These are phyloP conservation scores for Drosophila gaucha DNA, from an alignment of 2,888 invertebrate genomes.

Conservation along the genomic window DNA sequence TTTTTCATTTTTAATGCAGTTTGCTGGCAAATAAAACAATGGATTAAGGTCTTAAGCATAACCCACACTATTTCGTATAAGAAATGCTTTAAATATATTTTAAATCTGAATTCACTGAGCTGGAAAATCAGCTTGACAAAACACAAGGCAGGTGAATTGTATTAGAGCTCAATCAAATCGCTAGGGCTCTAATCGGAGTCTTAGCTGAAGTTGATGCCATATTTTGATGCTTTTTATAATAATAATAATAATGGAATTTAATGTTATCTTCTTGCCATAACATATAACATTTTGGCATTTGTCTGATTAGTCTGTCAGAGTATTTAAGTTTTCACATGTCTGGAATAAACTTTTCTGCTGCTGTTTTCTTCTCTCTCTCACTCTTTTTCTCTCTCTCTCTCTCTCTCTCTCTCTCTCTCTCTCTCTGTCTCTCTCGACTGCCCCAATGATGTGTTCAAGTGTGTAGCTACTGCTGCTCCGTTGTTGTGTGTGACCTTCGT, in stretches of 20 bases:
- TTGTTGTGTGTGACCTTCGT: slow-evolving; percentile 76
- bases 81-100: neutral
- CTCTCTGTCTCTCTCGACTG: slow-evolving; percentile 6
- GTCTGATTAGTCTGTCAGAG: slow-evolving; percentile 9
- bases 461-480: slow-evolving; percentile 28
- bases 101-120: neutral
- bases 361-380: slow-evolving; percentile 2
- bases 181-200: neutral
- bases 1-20: slow-evolving; percentile 1
- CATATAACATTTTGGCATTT: neutral
- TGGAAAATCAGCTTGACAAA: slow-evolving; percentile 7
- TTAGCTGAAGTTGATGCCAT: no score
- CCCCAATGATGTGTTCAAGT: slow-evolving; percentile 61
- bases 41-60: no score
- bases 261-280: no score
- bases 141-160: neutral
- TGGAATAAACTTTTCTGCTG: neutral
- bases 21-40: neutral
- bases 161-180: no score
- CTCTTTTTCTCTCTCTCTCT: neutral
- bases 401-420: no score
- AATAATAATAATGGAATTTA: neutral
- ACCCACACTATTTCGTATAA: no score
- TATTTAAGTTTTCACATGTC: slow-evolving; percentile 22
- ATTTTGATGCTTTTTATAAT: neutral